Evolutionary conservation across 2,888 invertebrate species (phyloP), one percentile per base, ranked within the genome.

Genomic region (Chirona hameri): DNA sequence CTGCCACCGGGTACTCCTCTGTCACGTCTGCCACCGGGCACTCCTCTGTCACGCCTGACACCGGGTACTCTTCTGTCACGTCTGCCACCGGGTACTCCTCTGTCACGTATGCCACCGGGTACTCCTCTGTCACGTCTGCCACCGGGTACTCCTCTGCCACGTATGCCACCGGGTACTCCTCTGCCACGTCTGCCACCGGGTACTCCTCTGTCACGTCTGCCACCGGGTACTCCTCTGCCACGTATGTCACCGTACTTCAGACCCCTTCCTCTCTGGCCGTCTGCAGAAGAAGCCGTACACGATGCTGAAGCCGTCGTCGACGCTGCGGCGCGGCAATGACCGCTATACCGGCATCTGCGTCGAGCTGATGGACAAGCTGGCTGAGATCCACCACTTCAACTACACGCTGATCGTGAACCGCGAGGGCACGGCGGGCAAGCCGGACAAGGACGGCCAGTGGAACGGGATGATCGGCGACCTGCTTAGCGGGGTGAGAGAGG

Each of bases 331-430:
- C 81, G 96, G 95, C 2, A 96, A 96, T 86, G 94, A 93, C 84
- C 91, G 93, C 29, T 96, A 92, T 87, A 95, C 96, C 89, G 96
- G 96, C 14, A 97, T 94, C 87, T 94, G 94, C 55, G 93, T 97
- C 82, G 97, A 98, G 87, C 89, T 98, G 29, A 93, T 98, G 83
- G 90, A 93, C 57, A 93, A 95, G 87, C 90, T 98, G 79, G 91
- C 95, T 21, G 90, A 91, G 87, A 91, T 93, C 86, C 90, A 95
- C 39, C 93, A 93, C 76, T 97, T 97, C 88, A 93, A 93, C 86
- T 97, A 94, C 87, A 93, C 93, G 0, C 94, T 97, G 85, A 91
- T 92, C 79, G 90, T 94, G 81, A 95, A 95, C 87, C 91, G 90
- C 31, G 94, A 95, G 87, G 92, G 92, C 27, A 91, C 91, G 29